phyloP scores from a whole-genome alignment of 2,888 invertebrate species.

The Platycheirus rosarum region DNA sequence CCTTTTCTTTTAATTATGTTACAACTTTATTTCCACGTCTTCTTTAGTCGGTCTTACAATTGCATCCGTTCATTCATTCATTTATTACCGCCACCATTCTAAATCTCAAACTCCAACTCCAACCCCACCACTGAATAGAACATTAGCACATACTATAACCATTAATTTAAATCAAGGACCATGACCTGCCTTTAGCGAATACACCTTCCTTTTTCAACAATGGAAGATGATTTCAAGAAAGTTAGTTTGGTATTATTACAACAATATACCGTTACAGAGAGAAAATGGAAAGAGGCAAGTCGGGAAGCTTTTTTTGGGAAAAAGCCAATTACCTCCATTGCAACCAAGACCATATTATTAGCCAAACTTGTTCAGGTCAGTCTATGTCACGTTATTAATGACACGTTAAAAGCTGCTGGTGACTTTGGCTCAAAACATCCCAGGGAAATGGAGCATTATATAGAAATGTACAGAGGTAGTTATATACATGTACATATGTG shows the following conservation, averaged over 20 bases:
- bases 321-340: conserved; percentile 55
- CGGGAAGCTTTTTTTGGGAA: conserved; percentile 12
- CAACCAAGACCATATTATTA: conserved; percentile 55
- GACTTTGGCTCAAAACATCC: too few species aligned
- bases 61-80: too few species aligned
- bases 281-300: conserved; percentile 14
- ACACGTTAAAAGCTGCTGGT: conserved; percentile 66
- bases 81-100: conserved; percentile 50
- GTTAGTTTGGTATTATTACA: conserved; percentile 23
- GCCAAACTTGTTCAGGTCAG: conserved; percentile 52
- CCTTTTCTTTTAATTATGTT: too few species aligned
- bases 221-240: conserved; percentile 63
- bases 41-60: too few species aligned
- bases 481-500: too few species aligned
- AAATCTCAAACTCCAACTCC: background rate
- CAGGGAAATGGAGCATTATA: too few species aligned
- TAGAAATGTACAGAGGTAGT: too few species aligned
- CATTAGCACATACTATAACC: conserved; percentile 76
- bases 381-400: conserved; percentile 67
- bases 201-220: background rate
- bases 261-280: conserved; percentile 45
- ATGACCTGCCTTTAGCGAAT: conserved; percentile 77
- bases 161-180: conserved; percentile 82
- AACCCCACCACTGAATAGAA: background rate
- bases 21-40: too few species aligned